phyloP scores from a whole-genome alignment of 2,888 invertebrate species.

The Alitta virens region DNA sequence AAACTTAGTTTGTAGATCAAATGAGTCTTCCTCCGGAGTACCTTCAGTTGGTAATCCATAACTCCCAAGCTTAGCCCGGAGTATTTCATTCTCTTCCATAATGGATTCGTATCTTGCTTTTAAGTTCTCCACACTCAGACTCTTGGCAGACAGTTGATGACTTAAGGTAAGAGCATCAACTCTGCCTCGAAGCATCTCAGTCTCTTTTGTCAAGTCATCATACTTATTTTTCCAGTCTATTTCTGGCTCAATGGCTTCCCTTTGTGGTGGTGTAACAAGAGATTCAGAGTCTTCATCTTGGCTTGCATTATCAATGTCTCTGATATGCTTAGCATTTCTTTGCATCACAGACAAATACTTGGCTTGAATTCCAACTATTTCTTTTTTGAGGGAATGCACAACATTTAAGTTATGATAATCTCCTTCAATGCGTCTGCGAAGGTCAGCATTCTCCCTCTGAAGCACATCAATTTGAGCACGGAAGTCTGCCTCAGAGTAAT shows the following conservation, averaged over 20 bases:
- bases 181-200: neutral
- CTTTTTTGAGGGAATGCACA: neutral
- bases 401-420: neutral
- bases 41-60: constrained; percentile 15
- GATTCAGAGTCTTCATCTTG: neutral
- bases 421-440: neutral
- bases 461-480: neutral
- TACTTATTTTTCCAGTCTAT: constrained; percentile 10
- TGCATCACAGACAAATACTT: neutral
- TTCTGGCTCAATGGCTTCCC: neutral
- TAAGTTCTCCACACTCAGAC: neutral
- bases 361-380: neutral
- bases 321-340: neutral
- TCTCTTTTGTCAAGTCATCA: constrained; percentile 4
- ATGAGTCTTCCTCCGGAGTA: constrained; percentile 10
- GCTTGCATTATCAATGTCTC: neutral
- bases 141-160: neutral
- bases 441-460: neutral
- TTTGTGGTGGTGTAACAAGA: neutral
- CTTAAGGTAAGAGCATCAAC: constrained; percentile 1
- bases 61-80: constrained; percentile 17
- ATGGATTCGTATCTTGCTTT: constrained; percentile 6
- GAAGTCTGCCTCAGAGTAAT: constrained; percentile 1
- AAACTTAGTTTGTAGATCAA: constrained; percentile 8
- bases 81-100: constrained; percentile 12